Evolutionary conservation across 2,113 vertebrate genomes (phyloP), one percentile per base, ranked within the genome.

Genomic region (Choloepus hoffmanni): DNA sequence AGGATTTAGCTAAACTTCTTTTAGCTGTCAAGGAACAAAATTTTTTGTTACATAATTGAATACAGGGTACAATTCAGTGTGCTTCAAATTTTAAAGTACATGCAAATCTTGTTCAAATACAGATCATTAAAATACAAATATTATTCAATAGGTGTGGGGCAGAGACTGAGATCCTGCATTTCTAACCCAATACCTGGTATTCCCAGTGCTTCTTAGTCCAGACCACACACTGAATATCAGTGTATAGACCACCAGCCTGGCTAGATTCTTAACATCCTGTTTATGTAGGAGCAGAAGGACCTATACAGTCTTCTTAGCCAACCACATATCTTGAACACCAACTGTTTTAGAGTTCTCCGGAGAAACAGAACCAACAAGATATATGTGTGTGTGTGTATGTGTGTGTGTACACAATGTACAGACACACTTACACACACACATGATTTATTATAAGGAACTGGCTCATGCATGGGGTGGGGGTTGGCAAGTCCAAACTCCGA

Each of bases 51-150:
- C 3, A 33, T 48, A 76, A 33, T 15, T 81, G 24, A 88, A 89
- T 58, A 76, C 3, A 62, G 19, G 40, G 48, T 50, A 81, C 15
- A 48, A 28, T 48, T 60, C 55, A 48, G 4, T 48, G 43, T 13
- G 53, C 45, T 83, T 55, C 40, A 84, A 85, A 74, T 9, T 93
- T 94, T 74, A 87, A 48, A 74, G 40, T 81, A 15, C 10, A 68
- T 45, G 48, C 28, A 67, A 70, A 79, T 81, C 77, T 55, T 84
- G 23, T 73, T 90, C n/a, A 82, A 86, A 68, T n/a, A 15, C 30
- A 83, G 26, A 81, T 95, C 63, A 5, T 89, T 82, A 74, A 79
- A 89, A 85, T 40, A 12, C 26, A 88, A 60, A n/a, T 88, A 18
- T 79, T 24, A 45, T 58, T 83, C 40, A 16, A 26, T 60, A 74